Percentiles rank a stretch among this genome's conserved stretches.
These are phyloP conservation scores for Elephantulus edwardii DNA, from an alignment of 2,113 vertebrate species.

Conservation along the genomic window DNA sequence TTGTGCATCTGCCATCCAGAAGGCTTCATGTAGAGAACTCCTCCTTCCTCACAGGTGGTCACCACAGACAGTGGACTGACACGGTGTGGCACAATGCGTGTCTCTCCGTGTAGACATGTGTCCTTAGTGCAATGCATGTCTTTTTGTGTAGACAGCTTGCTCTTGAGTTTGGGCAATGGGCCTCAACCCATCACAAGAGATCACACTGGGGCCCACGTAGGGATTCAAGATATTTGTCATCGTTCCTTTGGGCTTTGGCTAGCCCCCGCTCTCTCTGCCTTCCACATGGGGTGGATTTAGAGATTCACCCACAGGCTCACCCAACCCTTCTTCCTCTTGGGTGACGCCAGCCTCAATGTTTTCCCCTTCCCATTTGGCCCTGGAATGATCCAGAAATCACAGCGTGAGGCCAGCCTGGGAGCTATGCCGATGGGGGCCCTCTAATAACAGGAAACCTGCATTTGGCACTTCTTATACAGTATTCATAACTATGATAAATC, in stretches of 20 bases:
- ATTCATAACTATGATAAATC: background rate
- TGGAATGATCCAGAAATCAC: background rate
- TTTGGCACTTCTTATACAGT: rapidly evolving
- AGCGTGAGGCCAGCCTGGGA: background rate
- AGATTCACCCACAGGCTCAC: background rate
- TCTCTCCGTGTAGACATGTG: background rate
- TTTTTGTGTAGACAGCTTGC: too few relatives aligned
- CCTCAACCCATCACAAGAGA: background rate
- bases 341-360: too few relatives aligned
- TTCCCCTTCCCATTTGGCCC: too few relatives aligned
- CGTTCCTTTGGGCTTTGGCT: background rate
- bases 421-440: background rate
- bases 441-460: rapidly evolving
- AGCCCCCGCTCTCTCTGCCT: background rate
- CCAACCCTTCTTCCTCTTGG: background rate
- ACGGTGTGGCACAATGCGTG: background rate
- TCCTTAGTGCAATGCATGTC: background rate
- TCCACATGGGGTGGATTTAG: background rate
- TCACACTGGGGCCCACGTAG: background rate
- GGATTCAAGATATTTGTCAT: background rate
- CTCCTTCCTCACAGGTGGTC: background rate
- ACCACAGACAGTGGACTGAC: background rate
- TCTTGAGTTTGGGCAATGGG: too few relatives aligned
- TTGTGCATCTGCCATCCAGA: background rate
- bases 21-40: background rate